Base-by-base conservation (phyloP, 2,797 vertebrate genomes). In the Glyptemys insculpta region DNA sequence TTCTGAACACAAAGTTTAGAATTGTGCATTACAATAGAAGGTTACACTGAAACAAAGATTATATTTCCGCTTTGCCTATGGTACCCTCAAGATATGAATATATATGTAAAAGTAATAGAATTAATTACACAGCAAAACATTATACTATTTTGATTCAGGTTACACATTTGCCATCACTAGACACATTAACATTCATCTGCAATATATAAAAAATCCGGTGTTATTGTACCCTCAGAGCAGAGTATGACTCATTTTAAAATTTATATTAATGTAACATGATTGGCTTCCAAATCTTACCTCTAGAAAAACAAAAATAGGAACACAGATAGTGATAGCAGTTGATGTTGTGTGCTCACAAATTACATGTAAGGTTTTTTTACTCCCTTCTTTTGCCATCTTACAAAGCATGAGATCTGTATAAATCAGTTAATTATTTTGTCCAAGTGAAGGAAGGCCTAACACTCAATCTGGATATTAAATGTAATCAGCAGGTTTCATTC, bases 161-260 rank as follows among this genome's bases (percentile, higher is more conserved):
- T 72, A 7, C 31, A 89, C 5, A 7, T 47, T 47, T 25, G 2
- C 2, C 88, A 25, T 62, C 31, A 52, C 8, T 72, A 72, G 3
- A 49, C 12, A 41, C 44, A 79, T 34, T 47, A 68, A 1, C 6
- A 80, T 74, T 81, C 4, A 72, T 37, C 11, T 47, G 44, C 59
- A 7, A 3, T 56, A 5, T n/a, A 9, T 85, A 86, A 54, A 85
- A 86, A 92, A 86, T 5, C 80, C 62, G 1, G 1, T 34, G 59
- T 62, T 52, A 34, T 14, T n/a, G 2, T 65, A 92, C 81, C 76
- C 52, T 80, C 80, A 92, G 37, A 74, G 86, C 83, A 76, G 0
- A 12, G 47, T 0, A 0, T 2, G 2, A 82, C 4, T 79, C 2
- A 19, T 27, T 81, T 37, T 72, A 27, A 78, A 78, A 8, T 27